Conservation (phyloP, 2,797 vertebrate species). For the Sebastes vulpes region DNA sequence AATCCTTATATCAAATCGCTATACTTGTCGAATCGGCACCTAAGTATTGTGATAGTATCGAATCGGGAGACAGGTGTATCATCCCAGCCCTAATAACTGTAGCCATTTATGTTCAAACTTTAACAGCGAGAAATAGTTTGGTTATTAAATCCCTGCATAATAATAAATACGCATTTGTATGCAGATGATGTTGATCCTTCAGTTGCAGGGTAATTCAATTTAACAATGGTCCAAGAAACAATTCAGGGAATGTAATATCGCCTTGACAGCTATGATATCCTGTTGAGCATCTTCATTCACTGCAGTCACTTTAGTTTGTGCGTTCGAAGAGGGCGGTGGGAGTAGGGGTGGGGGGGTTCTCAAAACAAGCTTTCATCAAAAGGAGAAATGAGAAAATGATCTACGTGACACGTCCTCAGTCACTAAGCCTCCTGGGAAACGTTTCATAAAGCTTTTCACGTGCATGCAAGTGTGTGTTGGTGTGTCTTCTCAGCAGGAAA, state of each 20-base stretch:
- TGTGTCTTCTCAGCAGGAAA: constrained; percentile 17
- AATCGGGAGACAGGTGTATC: too few species aligned
- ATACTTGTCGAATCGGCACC: too few species aligned
- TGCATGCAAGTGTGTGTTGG: background rate
- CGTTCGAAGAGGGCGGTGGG: background rate
- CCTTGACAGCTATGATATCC: constrained; percentile 61
- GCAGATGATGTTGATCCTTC: constrained; percentile 54
- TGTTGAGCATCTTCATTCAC: constrained; percentile 59
- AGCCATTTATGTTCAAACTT: constrained; percentile 5
- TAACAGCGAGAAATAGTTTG: background rate
- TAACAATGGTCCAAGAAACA: constrained; percentile 56
- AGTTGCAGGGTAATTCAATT: constrained; percentile 53
- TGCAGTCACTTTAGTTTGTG: constrained; percentile 50
- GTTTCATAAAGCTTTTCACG: constrained; percentile 61
- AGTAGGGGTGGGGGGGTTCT: background rate
- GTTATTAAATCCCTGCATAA: constrained; percentile 45
- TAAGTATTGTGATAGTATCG: too few species aligned
- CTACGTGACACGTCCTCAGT: constrained; percentile 62
- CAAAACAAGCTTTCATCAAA: constrained; percentile 71
- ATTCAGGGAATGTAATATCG: constrained; percentile 60
- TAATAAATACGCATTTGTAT: constrained; percentile 48
- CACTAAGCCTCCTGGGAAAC: constrained; percentile 57
- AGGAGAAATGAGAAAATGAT: constrained; percentile 79
- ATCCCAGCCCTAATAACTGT: background rate
- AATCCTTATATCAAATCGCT: too few species aligned